Base-by-base conservation (phyloP, 37 sponge, comb jelly and placozoan species). In the Ephydatia muelleri region DNA sequence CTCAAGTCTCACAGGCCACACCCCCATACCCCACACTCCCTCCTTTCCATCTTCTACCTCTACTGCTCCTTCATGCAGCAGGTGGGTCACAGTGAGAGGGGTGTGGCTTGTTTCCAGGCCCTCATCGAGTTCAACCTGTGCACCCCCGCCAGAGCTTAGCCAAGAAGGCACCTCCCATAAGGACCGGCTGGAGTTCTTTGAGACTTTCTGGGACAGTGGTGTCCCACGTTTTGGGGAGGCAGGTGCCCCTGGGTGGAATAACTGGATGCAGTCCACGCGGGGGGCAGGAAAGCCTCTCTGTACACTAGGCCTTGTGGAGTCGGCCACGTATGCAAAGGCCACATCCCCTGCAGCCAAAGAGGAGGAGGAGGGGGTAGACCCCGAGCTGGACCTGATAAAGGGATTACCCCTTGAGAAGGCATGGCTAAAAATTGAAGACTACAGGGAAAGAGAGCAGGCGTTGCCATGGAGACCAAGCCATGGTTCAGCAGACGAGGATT, bases 181-280 rank as follows among this genome's bases (percentile, higher is more conserved):
- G 49, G 75, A 80, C 3, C 37, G 75, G 11, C 5, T 81, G 19
- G 78, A 77, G 32, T 91, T 86, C 38, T 82, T 96, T 49, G 97
- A 91, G 79, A 48, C 90, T 12, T 96, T 86, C 80, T 96, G 97
- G 97, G 95, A 94, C 77, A 96, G 95, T 38, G 82, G 80, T 48
- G 78, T 49, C 0, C 78, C 92, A 12, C 76, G 92, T 23, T 74
- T 96, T 43, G 97, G 97, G 31, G 95, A 94, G 43, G 37, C 16
- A 0, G 88, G 80, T 35, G 89, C 97, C 25, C 33, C 26, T 0
- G 95, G 95, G 2, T 96, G 97, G 97, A 77, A 36, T 3, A 72
- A 34, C 36, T 94, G 95, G 96, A 75, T 85, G 23, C 35, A 82
- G n/a, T 76, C 21, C 25, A 82, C 23, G 16, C 30, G 30, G n/a